A percentile compares a stretch with the other conserved stretches of the same genome.
Conservation (phyloP, 2,888 invertebrate genomes). For the Trissolcus brochymenae region DNA sequence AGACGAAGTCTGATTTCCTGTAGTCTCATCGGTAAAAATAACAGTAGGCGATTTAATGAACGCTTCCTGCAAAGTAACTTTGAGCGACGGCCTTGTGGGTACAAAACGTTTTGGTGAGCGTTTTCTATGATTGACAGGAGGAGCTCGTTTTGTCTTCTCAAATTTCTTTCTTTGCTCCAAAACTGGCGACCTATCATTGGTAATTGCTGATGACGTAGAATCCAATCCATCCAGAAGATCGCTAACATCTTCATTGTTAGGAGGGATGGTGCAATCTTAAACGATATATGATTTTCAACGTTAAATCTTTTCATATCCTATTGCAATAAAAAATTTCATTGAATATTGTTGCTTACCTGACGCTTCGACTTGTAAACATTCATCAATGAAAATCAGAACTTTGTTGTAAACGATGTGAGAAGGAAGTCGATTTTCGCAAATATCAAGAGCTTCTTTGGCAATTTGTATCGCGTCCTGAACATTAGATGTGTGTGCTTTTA, state of each 20-base stretch:
- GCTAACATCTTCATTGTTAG: not conserved
- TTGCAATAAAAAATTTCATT: not conserved
- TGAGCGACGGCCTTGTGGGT: slow-evolving; percentile 8
- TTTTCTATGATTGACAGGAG: slow-evolving; percentile 6
- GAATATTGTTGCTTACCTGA: slow-evolving; percentile 12
- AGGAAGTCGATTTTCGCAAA: slow-evolving; percentile 62
- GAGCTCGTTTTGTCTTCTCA: not conserved
- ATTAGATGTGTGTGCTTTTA: slow-evolving; percentile 49
- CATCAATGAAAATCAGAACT: slow-evolving; percentile 47
- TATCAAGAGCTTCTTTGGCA: slow-evolving; percentile 58
- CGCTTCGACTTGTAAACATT: slow-evolving; percentile 2
- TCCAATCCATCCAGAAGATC: not conserved
- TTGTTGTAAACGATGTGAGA: slow-evolving; percentile 66
- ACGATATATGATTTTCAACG: not conserved
- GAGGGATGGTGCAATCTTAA: not conserved
- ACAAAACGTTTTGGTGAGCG: slow-evolving; percentile 23
- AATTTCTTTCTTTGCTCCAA: not conserved
- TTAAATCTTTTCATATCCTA: not conserved
- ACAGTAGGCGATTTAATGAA: slow-evolving; percentile 29
- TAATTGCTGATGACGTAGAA: not conserved
- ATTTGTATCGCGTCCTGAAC: slow-evolving; percentile 57
- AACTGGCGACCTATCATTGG: not conserved
- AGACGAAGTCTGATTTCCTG: not conserved
- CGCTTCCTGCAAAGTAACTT: slow-evolving; percentile 23
- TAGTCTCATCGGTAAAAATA: slow-evolving; percentile 15